Evolutionary conservation across 2,797 vertebrate species (phyloP).

Genomic region (Xenopus petersii): DNA sequence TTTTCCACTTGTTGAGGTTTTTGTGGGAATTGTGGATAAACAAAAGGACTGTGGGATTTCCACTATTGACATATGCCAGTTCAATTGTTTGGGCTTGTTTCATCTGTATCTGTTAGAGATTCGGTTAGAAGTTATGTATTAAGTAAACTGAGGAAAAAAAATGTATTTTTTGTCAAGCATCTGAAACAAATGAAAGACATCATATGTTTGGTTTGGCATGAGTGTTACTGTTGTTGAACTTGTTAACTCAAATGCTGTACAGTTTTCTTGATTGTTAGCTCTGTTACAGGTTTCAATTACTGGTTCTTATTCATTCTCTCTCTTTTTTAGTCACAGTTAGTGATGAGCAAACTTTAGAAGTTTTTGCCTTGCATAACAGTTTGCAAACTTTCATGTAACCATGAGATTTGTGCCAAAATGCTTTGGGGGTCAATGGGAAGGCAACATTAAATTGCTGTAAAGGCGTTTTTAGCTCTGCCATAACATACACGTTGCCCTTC

Average conservation of each 20-base stretch:
- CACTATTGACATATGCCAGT: neutral
- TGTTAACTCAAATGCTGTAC: neutral
- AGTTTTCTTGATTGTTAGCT: neutral
- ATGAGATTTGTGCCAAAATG: too few relatives aligned
- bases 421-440: too few relatives aligned
- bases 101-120: conserved; percentile 10
- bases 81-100: neutral
- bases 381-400: too few relatives aligned
- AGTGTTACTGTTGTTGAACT: neutral
- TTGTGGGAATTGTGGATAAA: conserved; percentile 1
- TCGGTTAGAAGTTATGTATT: neutral
- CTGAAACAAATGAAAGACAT: neutral
- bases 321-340: too few relatives aligned
- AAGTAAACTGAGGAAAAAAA: neutral
- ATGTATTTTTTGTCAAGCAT: neutral
- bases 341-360: too few relatives aligned
- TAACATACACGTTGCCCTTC: too few relatives aligned
- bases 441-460: too few relatives aligned
- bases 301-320: too few relatives aligned
- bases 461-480: too few relatives aligned
- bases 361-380: too few relatives aligned
- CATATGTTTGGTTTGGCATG: neutral
- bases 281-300: too few relatives aligned
- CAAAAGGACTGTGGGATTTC: conserved; percentile 2
- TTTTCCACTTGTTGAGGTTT: conserved; percentile 1